A percentile compares a stretch with the other conserved stretches of the same genome.
phyloP scores from a whole-genome alignment of 2,113 vertebrate genomes.

The Podarcis raffonei region DNA sequence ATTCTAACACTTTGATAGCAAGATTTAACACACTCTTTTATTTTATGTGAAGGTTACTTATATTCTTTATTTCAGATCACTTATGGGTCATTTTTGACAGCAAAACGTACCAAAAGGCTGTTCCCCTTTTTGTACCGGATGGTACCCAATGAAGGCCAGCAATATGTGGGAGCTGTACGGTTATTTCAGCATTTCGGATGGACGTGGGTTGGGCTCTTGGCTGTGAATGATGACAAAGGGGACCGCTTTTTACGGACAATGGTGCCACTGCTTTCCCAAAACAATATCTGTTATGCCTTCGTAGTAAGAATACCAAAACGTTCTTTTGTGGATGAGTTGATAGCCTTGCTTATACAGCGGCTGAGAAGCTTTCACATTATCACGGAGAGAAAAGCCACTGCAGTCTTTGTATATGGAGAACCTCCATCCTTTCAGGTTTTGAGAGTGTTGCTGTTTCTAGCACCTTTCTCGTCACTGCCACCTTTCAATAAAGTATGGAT shows the following conservation, averaged over 20 bases:
- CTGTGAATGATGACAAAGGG: constrained; percentile 11
- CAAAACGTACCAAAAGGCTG: neutral
- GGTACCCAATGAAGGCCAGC: neutral
- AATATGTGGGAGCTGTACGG: neutral
- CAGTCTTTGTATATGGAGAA: neutral
- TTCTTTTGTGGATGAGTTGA: neutral
- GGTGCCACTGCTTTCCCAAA: neutral
- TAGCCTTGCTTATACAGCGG: neutral
- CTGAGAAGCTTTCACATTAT: neutral
- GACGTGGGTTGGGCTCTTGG: constrained; percentile 2
- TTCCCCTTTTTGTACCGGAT: constrained; percentile 4
- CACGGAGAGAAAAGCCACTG: neutral
- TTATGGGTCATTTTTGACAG: constrained; percentile 15
- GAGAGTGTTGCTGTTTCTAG: neutral
- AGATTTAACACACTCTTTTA: neutral
- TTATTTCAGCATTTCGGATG: constrained; percentile 22
- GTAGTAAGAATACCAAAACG: neutral
- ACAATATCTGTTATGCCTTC: neutral
- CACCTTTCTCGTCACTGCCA: neutral
- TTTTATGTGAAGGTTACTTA: neutral
- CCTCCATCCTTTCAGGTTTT: neutral
- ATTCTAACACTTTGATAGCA: no score
- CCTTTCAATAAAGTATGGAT: neutral
- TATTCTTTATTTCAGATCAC: constrained; percentile 8
- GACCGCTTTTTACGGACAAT: neutral